A percentile compares a stretch with the other conserved stretches of the same genome.
phyloP scores from a whole-genome alignment of 2,113 vertebrate genomes.

The Urocynchramus pylzowi region DNA sequence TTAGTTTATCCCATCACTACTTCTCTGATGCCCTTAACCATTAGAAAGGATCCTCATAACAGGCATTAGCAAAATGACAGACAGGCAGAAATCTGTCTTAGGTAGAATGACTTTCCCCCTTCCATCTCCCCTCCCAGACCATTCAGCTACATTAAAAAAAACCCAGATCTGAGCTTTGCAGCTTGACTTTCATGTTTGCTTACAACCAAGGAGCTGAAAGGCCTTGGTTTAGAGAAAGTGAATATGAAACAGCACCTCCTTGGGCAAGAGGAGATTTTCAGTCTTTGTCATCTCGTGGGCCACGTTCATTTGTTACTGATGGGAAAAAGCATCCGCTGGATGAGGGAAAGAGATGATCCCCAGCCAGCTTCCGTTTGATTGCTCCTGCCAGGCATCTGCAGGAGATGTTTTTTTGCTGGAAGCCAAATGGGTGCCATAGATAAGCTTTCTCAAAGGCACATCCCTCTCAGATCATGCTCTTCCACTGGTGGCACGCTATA shows the following conservation, averaged over 20 bases:
- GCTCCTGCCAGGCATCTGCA: background rate
- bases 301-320: background rate
- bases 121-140: background rate
- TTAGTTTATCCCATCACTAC: background rate
- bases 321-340: background rate
- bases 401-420: background rate
- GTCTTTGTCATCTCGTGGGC: background rate
- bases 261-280: background rate
- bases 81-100: background rate
- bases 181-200: background rate
- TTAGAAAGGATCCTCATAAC: background rate
- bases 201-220: background rate
- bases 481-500: background rate
- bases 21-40: background rate
- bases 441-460: constrained; percentile 11
- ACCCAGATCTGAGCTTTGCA: background rate
- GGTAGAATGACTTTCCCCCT: background rate
- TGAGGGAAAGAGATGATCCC: background rate
- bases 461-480: background rate
- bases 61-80: background rate
- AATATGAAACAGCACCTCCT: background rate
- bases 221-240: background rate
- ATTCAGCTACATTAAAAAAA: background rate
- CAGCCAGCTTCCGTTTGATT: background rate
- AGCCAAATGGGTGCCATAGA: constrained; percentile 27